Evolutionary conservation across 2,888 invertebrate species (phyloP).

Genomic region (Diaprepes abbreviatus): DNA sequence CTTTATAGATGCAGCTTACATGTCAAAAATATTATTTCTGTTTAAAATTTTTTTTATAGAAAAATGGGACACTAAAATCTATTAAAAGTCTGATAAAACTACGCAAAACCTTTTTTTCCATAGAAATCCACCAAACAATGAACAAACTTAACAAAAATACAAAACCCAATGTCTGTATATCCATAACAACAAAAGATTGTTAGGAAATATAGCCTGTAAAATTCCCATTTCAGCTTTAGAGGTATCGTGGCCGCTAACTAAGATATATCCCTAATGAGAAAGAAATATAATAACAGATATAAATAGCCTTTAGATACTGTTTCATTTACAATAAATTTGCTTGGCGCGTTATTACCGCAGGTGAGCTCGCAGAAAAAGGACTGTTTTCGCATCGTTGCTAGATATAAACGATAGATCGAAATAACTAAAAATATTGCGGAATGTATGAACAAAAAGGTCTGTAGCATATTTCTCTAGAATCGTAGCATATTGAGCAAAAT

Average conservation of each 20-base stretch:
- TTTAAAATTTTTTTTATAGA: no score
- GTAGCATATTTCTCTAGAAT: no score
- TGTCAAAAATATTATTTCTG: no score
- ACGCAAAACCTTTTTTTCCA: no score
- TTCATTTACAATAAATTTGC: constrained; percentile 65
- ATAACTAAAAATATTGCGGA: no score
- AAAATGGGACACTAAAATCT: no score
- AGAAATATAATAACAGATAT: constrained; percentile 65
- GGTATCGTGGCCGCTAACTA: constrained; percentile 55
- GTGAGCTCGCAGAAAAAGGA: constrained; percentile 54
- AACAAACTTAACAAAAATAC: not conserved
- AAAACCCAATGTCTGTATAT: constrained; percentile 27
- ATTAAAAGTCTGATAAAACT: no score
- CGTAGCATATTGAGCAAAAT: no score
- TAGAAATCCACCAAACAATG: no score
- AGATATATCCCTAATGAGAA: constrained; percentile 64
- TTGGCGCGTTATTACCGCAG: constrained; percentile 60
- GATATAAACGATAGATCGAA: not conserved
- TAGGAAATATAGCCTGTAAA: constrained; percentile 29
- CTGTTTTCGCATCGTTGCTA: constrained; percentile 35
- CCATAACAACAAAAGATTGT: constrained; percentile 32
- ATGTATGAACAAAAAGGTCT: no score
- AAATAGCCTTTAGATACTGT: constrained; percentile 66
- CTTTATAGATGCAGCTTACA: no score
- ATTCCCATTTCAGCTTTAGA: constrained; percentile 29